phyloP scores from a whole-genome alignment of 2,888 invertebrate genomes.

The Nemotelus nigrinus region DNA sequence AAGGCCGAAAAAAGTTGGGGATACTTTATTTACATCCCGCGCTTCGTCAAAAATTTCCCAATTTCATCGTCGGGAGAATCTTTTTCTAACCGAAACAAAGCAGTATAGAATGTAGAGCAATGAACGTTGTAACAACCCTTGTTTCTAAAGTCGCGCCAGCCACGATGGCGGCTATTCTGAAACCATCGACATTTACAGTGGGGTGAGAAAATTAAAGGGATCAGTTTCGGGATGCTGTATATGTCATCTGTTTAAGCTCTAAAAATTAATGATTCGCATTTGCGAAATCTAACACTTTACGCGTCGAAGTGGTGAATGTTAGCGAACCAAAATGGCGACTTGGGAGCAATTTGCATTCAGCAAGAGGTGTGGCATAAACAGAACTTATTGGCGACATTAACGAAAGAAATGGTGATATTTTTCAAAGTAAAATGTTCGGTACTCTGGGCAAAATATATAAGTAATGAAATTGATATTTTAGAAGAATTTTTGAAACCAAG shows the following conservation, averaged over 20 bases:
- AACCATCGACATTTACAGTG: conserved; percentile 33
- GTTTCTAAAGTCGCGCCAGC: conserved; percentile 32
- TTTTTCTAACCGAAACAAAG: neutral
- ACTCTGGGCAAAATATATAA: too few relatives aligned
- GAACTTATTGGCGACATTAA: too few relatives aligned
- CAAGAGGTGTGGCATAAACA: too few relatives aligned
- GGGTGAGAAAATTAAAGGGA: conserved; percentile 50
- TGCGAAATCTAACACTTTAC: conserved; percentile 44
- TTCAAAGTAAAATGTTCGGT: too few relatives aligned
- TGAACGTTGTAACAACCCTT: conserved; percentile 16
- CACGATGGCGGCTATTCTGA: conserved; percentile 29
- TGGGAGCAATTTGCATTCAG: too few relatives aligned
- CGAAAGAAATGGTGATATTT: too few relatives aligned
- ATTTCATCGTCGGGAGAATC: neutral
- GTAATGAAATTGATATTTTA: too few relatives aligned
- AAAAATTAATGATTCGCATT: conserved; percentile 63
- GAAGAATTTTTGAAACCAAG: too few relatives aligned
- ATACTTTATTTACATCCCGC: conserved; percentile 12
- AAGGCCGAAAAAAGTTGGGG: neutral
- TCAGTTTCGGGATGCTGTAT: conserved; percentile 53
- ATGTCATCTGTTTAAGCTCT: conserved; percentile 65
- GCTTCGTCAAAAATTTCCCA: conserved; percentile 10
- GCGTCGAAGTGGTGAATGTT: neutral
- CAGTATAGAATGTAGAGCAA: neutral
- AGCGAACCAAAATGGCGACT: neutral